Evolutionary conservation across 2,888 invertebrate species (phyloP).

Genomic region (Drosophila niveifrons): DNA sequence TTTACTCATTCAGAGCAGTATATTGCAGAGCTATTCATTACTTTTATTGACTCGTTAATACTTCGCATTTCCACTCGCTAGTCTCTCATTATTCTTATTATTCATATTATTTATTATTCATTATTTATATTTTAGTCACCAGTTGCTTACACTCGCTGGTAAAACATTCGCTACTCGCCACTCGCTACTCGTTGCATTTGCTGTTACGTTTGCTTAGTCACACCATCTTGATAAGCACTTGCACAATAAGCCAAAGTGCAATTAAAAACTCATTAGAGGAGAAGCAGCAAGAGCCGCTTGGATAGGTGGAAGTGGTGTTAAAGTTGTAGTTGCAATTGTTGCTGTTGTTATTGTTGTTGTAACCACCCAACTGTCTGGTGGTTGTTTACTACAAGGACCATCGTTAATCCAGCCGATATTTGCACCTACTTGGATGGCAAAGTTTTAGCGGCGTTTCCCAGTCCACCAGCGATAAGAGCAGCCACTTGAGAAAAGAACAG

Average conservation of each 20-base stretch:
- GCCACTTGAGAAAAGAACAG: slow-evolving; percentile 12
- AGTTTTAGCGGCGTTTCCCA: not conserved
- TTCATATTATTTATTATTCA: no score
- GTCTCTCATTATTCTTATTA: no score
- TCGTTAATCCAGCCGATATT: slow-evolving; percentile 23
- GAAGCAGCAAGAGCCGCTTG: not conserved
- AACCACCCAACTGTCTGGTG: slow-evolving; percentile 5
- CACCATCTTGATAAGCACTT: slow-evolving; percentile 11
- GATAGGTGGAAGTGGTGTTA: not conserved
- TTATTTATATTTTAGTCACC: no score
- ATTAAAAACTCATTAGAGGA: slow-evolving; percentile 44
- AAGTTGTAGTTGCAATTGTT: no score
- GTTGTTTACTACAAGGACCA: slow-evolving; percentile 1
- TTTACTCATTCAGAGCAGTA: no score
- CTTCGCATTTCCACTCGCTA: no score
- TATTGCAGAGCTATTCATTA: no score
- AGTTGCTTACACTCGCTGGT: not conserved
- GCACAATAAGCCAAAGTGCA: slow-evolving; percentile 10
- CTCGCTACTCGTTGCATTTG: slow-evolving; percentile 10
- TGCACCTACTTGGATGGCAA: slow-evolving; percentile 3
- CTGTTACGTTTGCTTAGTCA: not conserved
- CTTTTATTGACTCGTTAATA: not conserved
- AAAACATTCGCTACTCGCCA: not conserved
- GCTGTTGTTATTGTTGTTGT: not conserved
- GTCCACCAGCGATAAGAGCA: slow-evolving; percentile 37